Evolutionary conservation across 2,797 vertebrate genomes (phyloP), one percentile per base, ranked within the genome.

Genomic region (Loriculus beryllinus): DNA sequence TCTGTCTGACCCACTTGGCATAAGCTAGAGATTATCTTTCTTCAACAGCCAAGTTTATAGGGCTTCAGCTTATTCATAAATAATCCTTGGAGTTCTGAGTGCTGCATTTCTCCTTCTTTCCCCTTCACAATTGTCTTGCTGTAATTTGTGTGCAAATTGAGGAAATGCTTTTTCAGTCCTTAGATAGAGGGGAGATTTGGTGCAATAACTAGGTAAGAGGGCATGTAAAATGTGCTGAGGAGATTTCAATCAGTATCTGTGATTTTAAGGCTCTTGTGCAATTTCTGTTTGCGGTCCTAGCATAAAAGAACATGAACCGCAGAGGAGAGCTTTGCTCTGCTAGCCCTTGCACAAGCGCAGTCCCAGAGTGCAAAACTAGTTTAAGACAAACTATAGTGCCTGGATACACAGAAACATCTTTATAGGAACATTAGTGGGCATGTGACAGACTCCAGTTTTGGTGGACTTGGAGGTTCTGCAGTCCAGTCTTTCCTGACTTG

Each of bases 1-100:
- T 96, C 91, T 65, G 93, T 93, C 95, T 97, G 97, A 97, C 97
- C 96, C 95, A 95, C 90, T 96, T 97, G 96, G 97, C 96, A 70
- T 70, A 52, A 92, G 48, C 78, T 65, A 40, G 68, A 90, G 93
- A 94, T 85, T 93, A 89, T 95, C 89, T 94, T 95, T 96, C 90
- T 94, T 94, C 85, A 82, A 0, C 47, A 77, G 90, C 92, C 90
- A 95, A 96, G 91, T 91, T 91, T 93, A 82, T 83, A 71, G 51
- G 74, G 57, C 91, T 96, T 79, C 80, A 94, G 60, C 26, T 96
- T 90, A 84, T 86, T 95, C 21, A 0, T 93, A 92, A 95, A 90
- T 94, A 94, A 86, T 93, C 67, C 43, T 70, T 62, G 31, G 43
- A n/a, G 70, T 88, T 88, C 85, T 76, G 51, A 94, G 76, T 76